These are phyloP conservation scores for Triops cancriformis DNA, from an alignment of 1,140 invertebrate genomes.

Conservation along the genomic window DNA sequence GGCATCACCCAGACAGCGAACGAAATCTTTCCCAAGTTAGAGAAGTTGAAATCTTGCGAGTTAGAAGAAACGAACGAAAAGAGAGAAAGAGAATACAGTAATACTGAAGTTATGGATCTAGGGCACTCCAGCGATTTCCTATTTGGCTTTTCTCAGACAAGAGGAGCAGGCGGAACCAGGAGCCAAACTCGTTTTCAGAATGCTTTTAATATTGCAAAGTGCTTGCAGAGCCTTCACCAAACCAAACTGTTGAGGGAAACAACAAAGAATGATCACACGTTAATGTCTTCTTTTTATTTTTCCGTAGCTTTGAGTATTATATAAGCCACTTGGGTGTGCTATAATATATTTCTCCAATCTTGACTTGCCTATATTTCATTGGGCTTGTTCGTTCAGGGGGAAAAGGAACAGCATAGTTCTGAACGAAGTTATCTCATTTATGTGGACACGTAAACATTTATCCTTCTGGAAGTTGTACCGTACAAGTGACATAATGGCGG, in stretches of 20 bases:
- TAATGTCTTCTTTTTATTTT: background rate
- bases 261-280: background rate
- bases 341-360: background rate
- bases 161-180: background rate
- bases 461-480: too few relatives aligned
- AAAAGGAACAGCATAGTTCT: too few relatives aligned
- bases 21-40: background rate
- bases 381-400: too few relatives aligned
- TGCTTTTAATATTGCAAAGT: slow-evolving; percentile 11
- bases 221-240: background rate
- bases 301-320: background rate
- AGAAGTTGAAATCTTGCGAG: background rate
- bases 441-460: too few relatives aligned
- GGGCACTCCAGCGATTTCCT: slow-evolving; percentile 3
- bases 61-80: background rate
- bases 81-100: background rate
- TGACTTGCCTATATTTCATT: background rate
- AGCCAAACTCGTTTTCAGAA: background rate
- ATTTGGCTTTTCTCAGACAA: background rate
- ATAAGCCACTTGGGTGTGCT: background rate
- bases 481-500: too few relatives aligned
- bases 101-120: background rate
- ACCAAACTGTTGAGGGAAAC: background rate
- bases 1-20: background rate
- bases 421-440: too few relatives aligned